Evolutionary conservation across 1,140 invertebrate genomes (phyloP).

Genomic region (Drosophila prosaltans): DNA sequence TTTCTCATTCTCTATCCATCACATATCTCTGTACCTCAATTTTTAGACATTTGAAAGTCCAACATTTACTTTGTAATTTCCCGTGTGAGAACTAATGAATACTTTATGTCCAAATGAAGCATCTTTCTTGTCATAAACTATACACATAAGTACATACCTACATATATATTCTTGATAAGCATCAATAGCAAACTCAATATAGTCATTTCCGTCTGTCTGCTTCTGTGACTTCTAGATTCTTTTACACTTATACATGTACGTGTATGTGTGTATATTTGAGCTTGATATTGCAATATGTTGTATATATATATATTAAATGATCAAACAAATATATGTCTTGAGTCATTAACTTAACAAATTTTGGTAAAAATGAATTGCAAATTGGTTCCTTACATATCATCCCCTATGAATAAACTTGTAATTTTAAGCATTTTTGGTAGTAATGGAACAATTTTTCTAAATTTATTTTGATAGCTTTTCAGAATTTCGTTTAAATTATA

Average conservation of each 20-base stretch:
- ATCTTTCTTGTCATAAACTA: not conserved
- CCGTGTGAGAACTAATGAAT: not conserved
- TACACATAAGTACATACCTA: not conserved
- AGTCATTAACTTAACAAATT: no score
- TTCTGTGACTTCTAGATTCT: slow-evolving; percentile 7
- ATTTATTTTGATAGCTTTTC: no score
- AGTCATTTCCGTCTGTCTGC: not conserved
- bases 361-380: no score
- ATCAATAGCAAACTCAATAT: not conserved
- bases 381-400: no score
- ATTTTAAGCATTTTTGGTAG: no score
- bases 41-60: not conserved
- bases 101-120: not conserved
- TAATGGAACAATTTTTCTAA: no score
- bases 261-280: not conserved
- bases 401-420: no score
- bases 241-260: not conserved
- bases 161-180: not conserved
- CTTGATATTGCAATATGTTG: not conserved
- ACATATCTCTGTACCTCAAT: not conserved
- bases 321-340: not conserved
- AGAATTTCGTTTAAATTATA: no score
- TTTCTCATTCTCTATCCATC: no score
- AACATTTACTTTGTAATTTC: not conserved
- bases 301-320: not conserved